Evolutionary conservation across 2,888 invertebrate species (phyloP), one percentile per base, ranked within the genome.

Genomic region (Stenodema calcarata): DNA sequence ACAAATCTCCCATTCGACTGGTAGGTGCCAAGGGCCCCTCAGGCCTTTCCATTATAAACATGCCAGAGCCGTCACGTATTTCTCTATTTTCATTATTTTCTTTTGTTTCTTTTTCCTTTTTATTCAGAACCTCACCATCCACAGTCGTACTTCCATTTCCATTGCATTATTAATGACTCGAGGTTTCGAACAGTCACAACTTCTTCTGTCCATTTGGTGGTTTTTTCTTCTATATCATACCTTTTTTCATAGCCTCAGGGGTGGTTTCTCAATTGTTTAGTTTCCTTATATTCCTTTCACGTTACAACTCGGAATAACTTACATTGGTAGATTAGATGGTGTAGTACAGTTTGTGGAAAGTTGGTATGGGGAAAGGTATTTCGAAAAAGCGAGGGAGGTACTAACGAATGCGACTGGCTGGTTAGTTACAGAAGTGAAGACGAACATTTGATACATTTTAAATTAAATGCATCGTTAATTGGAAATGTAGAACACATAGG

Each of bases 1-100:
- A 84, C 84, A 84, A 84, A 84, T 84, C 84, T 84, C 73, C 84
- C 73, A 84, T 84, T 84, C 84, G 84, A 84, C 84, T 84, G 84
- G 84, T 73, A 84, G 84, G 84, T 84, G 84, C 84, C 84, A 84
- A 84, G 84, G 73, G 73, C 84, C 84, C 84, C 84, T 73, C 73
- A 84, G 84, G 84, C 84, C 70, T 54, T 80, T 84, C 73, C 84
- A 84, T 84, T 84, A 84, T 73, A 84, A 84, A 84, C 84, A 84
- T 84, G 84, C 84, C 84, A 84, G 41, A 18, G 23, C 84, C 70
- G 73, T 84, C 84, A 84, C 47, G 84, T 73, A 84, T 84, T 84
- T 84, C 84, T 84, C 73, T 84, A 84, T 84, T 84, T 84, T 84
- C 84, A 84, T 84, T 73, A 70, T 84, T 73, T 80, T 54, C 84